Evolutionary conservation across 2,797 vertebrate genomes (phyloP), one percentile per base, ranked within the genome.

Genomic region (Gobionotothen gibberifrons): DNA sequence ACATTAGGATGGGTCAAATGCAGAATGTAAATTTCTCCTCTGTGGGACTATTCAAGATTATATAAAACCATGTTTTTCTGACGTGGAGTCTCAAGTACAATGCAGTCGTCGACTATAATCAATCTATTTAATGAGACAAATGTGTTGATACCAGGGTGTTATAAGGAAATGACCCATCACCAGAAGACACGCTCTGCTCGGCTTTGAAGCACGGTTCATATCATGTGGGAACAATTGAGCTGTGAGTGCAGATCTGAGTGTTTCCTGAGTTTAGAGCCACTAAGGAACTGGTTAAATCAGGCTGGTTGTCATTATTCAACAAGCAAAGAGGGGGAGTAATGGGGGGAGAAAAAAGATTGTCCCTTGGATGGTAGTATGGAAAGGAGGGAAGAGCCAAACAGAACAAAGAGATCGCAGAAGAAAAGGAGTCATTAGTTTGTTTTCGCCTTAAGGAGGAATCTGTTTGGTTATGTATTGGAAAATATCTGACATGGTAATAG

Each of bases 271-370:
- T 76, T 56, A 82, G 69, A 70, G 57, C 71, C 0, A n/a, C 51
- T 19, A 47, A 63, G 32, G 60, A 58, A 46, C 54, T 55, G 32
- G 21, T 62, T 65, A 46, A 79, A 83, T 43, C 60, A 46, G 66
- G 53, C 75, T 87, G 86, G 52, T 84, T 91, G 72, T 85, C 64
- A 85, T 92, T 92, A 92, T 74, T 74, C 11, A 57, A 60, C 15
- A 40, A 21, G 69, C 15, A 69, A 54, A 15, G 16, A 52, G 26
- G 19, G 26, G n/a, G 16, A 46, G 32, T 7, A 36, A 36, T 36
- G 32, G 12, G 40, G 26, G 1, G 2, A n/a, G n/a, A 48, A 39
- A n/a, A 55, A 17, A 59, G 22, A 29, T 55, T 46, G 26, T 67
- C 16, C 51, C 5, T 1, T 17, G 22, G 52, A 71, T 63, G 39